These are phyloP conservation scores for Ophthalmolycus amberensis DNA, from an alignment of 2,113 vertebrate species.

Conservation along the genomic window DNA sequence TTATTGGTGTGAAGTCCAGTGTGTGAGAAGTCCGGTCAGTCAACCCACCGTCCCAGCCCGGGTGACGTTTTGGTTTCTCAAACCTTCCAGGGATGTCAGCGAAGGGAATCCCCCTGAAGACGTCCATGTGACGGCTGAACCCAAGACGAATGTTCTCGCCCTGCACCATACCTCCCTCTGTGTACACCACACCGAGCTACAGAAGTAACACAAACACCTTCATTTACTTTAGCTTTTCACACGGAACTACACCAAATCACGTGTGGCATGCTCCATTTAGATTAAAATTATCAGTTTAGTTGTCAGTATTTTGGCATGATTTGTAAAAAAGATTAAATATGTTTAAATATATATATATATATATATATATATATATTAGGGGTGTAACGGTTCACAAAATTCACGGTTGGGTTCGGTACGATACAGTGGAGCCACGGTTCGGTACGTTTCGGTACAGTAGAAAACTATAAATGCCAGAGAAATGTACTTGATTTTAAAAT, in stretches of 20 bases:
- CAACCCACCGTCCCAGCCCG: constrained; percentile 92
- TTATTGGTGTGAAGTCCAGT: neutral
- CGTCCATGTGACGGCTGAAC: constrained; percentile 82
- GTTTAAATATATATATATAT: too few species aligned
- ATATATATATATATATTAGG: too few species aligned
- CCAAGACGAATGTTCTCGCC: constrained; percentile 85
- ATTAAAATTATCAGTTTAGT: too few species aligned
- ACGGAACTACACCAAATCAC: neutral
- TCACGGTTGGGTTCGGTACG: too few species aligned
- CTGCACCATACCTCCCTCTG: constrained; percentile 92
- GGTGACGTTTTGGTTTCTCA: constrained; percentile 88
- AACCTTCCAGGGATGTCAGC: constrained; percentile 86
- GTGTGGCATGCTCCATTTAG: neutral
- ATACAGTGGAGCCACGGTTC: too few species aligned
- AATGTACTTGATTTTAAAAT: too few species aligned
- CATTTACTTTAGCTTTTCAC: neutral
- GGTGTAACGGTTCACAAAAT: too few species aligned
- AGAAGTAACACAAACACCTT: neutral
- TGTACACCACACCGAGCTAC: constrained; percentile 90
- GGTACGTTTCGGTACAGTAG: too few species aligned
- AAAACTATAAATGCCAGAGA: too few species aligned
- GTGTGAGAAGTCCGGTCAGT: neutral
- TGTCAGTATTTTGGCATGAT: neutral
- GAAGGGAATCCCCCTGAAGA: constrained; percentile 94
- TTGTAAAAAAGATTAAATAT: too few species aligned